Conservation (phyloP, 2,113 vertebrate genomes). For the Mesitornis unicolor region DNA sequence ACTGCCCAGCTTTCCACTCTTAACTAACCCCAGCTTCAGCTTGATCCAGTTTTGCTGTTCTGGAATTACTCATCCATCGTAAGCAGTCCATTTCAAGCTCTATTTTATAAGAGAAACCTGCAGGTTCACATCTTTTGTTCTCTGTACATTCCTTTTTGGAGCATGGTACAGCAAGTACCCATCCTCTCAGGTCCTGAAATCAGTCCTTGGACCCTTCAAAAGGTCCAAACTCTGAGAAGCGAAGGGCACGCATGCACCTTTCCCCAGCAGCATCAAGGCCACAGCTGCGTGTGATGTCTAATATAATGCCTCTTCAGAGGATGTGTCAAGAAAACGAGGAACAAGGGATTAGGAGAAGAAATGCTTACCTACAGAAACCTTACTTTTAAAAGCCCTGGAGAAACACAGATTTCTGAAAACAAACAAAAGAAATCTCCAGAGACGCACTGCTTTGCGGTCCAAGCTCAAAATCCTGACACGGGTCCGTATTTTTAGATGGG, state of each 20-base stretch:
- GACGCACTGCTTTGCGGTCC: accelerated
- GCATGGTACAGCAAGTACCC: not conserved
- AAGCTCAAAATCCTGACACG: accelerated
- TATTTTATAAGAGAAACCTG: not conserved
- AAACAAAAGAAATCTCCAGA: not conserved
- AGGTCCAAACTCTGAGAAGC: not conserved
- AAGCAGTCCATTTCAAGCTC: not conserved
- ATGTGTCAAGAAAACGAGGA: not conserved
- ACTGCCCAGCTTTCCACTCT: not conserved
- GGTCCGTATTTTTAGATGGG: not conserved
- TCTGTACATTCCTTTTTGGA: not conserved
- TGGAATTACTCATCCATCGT: not conserved
- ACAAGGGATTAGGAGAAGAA: not conserved
- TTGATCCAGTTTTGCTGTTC: not conserved
- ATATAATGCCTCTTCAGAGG: not conserved
- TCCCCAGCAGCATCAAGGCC: not conserved
- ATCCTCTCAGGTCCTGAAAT: not conserved
- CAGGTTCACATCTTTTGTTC: not conserved
- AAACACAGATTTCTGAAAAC: not conserved
- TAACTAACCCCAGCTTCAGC: not conserved
- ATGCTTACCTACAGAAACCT: not conserved
- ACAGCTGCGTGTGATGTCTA: not conserved
- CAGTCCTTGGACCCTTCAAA: not conserved
- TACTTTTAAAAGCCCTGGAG: not conserved
- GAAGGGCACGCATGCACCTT: not conserved